A percentile compares a stretch with the other conserved stretches of the same genome.
phyloP scores from a whole-genome alignment of 1,140 invertebrate species.

The Ruditapes philippinarum region DNA sequence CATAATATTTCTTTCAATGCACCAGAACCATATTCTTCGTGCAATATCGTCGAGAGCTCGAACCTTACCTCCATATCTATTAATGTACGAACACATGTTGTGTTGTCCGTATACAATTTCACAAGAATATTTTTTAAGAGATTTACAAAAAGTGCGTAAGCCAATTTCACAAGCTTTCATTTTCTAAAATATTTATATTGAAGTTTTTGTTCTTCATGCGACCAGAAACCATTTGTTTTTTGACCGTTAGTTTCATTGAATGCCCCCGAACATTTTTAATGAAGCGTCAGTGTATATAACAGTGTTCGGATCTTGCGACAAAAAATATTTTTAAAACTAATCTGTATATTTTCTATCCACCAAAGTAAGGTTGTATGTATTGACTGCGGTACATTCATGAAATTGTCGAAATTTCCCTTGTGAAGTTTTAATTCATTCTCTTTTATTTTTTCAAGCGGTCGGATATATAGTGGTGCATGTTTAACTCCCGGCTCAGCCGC shows the following conservation, averaged over 20 bases:
- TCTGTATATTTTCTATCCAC: neutral
- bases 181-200: neutral
- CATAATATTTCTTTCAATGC: conserved; percentile 35
- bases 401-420: neutral
- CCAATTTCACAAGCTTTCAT: neutral
- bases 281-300: neutral
- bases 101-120: neutral
- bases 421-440: neutral
- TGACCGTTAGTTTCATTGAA: neutral
- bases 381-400: neutral
- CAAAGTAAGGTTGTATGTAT: neutral
- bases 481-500: neutral
- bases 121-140: neutral
- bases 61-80: no score
- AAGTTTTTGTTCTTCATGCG: neutral
- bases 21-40: neutral
- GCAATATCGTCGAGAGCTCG: neutral
- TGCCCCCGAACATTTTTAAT: neutral
- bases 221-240: neutral
- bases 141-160: neutral
- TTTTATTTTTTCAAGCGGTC: neutral
- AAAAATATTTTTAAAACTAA: neutral
- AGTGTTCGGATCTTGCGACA: neutral
- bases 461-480: neutral
- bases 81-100: no score